A percentile compares a stretch with the other conserved stretches of the same genome.
Evolutionary conservation across 2,888 invertebrate genomes (phyloP).

Genomic region (Apomyelois bistriatella): DNA sequence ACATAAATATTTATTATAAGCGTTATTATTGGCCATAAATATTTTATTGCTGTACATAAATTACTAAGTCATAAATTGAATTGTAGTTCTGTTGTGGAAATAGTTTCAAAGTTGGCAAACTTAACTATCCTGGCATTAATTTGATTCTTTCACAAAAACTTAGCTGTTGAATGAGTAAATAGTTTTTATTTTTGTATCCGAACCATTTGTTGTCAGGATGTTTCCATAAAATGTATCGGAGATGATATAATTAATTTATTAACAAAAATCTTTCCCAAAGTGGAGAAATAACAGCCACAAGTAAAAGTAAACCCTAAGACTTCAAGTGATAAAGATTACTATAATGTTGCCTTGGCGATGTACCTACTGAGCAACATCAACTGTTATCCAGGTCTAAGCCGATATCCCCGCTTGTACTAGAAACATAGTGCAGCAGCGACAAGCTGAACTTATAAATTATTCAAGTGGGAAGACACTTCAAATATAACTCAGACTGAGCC

Average conservation of each 20-base stretch:
- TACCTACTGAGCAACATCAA: not conserved
- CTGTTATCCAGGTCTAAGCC: conserved; percentile 20
- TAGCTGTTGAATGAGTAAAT: not conserved
- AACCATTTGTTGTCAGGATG: not conserved
- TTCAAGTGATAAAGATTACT: not conserved
- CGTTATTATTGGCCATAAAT: not conserved
- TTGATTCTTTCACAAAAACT: not conserved
- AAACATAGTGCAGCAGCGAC: conserved; percentile 67
- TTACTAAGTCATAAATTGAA: conserved; percentile 4
- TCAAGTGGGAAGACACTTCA: conserved; percentile 75
- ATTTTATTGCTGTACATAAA: conserved; percentile 7
- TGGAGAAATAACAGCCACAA: no score
- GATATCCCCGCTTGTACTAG: conserved; percentile 44
- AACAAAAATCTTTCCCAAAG: no score
- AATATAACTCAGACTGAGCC: conserved; percentile 65
- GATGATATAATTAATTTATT: no score
- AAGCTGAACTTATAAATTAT: conserved; percentile 74
- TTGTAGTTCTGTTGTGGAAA: not conserved
- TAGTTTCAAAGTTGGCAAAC: not conserved
- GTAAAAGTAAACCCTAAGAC: no score
- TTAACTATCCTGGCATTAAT: not conserved
- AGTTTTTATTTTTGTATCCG: not conserved
- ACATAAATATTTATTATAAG: conserved; percentile 3
- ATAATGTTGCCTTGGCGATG: not conserved
- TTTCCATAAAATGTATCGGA: no score